Base-by-base conservation (phyloP, 1,140 invertebrate genomes). In the Tachypleus tridentatus region DNA sequence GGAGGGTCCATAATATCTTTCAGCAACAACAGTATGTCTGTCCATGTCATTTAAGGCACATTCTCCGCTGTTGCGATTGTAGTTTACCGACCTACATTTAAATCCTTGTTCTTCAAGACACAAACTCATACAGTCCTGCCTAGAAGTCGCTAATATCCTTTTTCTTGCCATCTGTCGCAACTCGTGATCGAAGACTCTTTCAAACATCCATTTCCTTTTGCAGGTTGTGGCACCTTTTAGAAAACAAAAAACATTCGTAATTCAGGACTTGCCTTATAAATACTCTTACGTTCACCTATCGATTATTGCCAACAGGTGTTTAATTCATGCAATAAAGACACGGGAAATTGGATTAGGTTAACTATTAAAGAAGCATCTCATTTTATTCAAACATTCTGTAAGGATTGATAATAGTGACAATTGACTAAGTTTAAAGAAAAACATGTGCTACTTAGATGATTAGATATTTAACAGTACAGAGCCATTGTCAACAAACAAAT, bases 1-100 rank as follows among this genome's bases (percentile, higher is more conserved):
- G 4, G 67, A 59, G 6, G 68, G 66, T 48, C 61, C 67, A 61
- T 68, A 72, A 48, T 70, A 64, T 10, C 50, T 58, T 29, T 49
- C 63, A 7, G 64, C 50, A 5, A 64, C 52, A 9, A 69, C 73
- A 82, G 84, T 76, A 51, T 71, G 70, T 10, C 92, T 82, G 77
- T 96, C 91, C 87, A 94, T 89, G 73, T 91, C 89, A 10, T 89
- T 91, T 62, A 94, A 78, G 71, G 88, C 85, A 74, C 92, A 95
- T 69, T 88, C 85, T 60, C 87, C 87, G 54, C 86, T 89, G 63
- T 83, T 83, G 76, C 89, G 88, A 74, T 88, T 86, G 79, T 87
- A 95, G 79, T 92, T 93, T 69, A 88, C 88, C 63, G 91, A 93
- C 80, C 91, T 87, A 84, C 91, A 95, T 67, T 85, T 82, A 77